A percentile compares a stretch with the other conserved stretches of the same genome.
These are phyloP conservation scores for Zaprionus taronus DNA, from an alignment of 1,140 invertebrate genomes.

Conservation along the genomic window DNA sequence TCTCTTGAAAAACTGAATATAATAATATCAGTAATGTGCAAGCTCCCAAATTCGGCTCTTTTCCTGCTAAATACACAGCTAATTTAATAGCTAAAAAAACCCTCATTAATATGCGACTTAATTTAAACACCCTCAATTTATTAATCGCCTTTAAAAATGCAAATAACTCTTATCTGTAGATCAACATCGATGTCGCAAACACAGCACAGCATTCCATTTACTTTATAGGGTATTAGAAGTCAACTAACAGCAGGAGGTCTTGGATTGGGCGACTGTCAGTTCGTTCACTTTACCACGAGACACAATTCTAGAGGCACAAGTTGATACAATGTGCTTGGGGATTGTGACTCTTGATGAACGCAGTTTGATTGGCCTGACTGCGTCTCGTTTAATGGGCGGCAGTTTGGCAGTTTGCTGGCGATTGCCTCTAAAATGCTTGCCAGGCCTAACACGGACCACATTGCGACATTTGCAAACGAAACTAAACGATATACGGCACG, in stretches of 20 bases:
- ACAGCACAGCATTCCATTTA: not conserved
- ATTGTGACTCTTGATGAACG: conserved; percentile 73
- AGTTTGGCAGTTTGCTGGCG: conserved; percentile 43
- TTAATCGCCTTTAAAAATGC: not conserved
- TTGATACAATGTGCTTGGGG: conserved; percentile 38
- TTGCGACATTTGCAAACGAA: conserved; percentile 77
- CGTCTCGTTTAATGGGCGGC: conserved; percentile 64
- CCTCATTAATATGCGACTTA: not conserved
- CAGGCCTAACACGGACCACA: conserved; percentile 35
- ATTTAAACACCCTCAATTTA: not conserved
- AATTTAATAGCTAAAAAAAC: not conserved
- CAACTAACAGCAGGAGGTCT: not conserved
- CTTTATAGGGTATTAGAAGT: not conserved
- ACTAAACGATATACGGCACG: conserved; percentile 55
- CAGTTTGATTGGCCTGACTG: conserved; percentile 55
- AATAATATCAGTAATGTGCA: no score
- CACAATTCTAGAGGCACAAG: conserved; percentile 32
- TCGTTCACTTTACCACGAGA: conserved; percentile 32
- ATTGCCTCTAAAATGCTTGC: conserved; percentile 44
- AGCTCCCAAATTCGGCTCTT: no score
- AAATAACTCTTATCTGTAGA: not conserved
- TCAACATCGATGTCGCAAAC: not conserved
- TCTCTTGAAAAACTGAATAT: no score
- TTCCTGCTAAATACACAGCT: not conserved
- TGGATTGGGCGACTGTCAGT: not conserved